Base-by-base conservation (phyloP, 1,140 invertebrate genomes). In the Megalonaias nervosa region DNA sequence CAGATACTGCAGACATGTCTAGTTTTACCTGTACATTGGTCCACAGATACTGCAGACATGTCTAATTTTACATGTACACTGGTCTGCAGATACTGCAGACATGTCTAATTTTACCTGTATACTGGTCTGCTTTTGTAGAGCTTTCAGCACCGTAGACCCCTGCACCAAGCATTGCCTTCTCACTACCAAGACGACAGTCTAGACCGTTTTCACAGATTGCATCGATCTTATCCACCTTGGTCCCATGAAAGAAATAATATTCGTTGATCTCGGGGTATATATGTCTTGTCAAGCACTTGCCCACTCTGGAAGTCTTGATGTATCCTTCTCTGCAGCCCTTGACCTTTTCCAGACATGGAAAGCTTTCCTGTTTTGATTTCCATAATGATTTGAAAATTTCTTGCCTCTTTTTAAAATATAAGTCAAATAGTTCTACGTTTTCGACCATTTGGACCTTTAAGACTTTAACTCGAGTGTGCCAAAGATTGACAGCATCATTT, bases 121-220 rank as follows among this genome's bases (percentile, higher is more conserved):
- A 77, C 26, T 77, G 75, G 57, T 77, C 75, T 15, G 75, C 75
- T 55, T 77, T 77, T 23, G 59, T 71, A n/a, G 70, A 65, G 12
- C 23, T 67, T 62, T 77, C 75, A 12, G 75, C 75, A n/a, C 75
- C 75, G 62, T 77, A 77, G 59, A 77, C 23, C 19, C 75, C 75
- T n/a, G 62, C 6, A 2, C 75, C 75, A 61, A 77, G 68, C 75
- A 77, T 77, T 12, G 70, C 75, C 21, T 48, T 60, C 11, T 23
- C 65, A 67, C 70, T 71, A n/a, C 69, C 68, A 14, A 77, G 55
- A 19, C 65, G 57, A 0, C 23, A 19, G 61, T 77, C 75, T 2
- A 71, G 57, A 6, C 75, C 75, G 59, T 38, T 61, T 15, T 38
- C 21, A 59, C 75, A 77, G 55, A 77, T 73, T 15, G 57, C 62